Base-by-base conservation (phyloP, 2,113 vertebrate genomes). In the Pachypanchax playfairii region DNA sequence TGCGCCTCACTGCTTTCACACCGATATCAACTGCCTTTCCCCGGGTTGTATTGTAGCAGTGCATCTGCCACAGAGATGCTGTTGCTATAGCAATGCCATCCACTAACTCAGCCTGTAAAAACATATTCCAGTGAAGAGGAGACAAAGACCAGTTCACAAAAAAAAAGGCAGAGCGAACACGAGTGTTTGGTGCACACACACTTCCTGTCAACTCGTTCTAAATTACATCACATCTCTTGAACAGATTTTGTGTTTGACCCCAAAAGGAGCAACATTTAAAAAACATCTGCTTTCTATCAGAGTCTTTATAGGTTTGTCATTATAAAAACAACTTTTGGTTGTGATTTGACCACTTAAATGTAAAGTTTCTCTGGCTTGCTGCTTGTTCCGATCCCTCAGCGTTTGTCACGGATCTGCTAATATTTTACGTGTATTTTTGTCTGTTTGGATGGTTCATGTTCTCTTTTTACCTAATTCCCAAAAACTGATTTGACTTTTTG, bases 21-120 rank as follows among this genome's bases (percentile, higher is more conserved):
- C 31, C 13, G 4, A 51, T 55, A 25, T 14, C 28, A 67, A 77
- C 62, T 49, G 51, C 69, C 72, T 73, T 65, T 65, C 70, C 38
- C 79, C 65, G 64, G 48, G 72, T 60, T 60, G 56, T 39, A 77
- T 41, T 58, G 78, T 49, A 66, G 66, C 56, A 21, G 48, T 73
- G 73, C 76, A 81, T 89, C 80, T 81, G 70, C 77, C 76, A 83
- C 75, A 47, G 67, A 65, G 63, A 82, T 62, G 75, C 66, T 24
- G 88, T 88, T 89, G 88, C 85, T 82, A 88, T 87, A 84, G 86
- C 75, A 53, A 89, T 87, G 50, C 49, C 70, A 66, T 82, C 74
- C 79, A 73, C 63, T 41, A 73, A 75, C 79, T 70, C 61, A 58
- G 51, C 52, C 58, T 64, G 39, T 39, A 77, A 68, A 26, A 73